These are phyloP conservation scores for Sylvia atricapilla DNA, from an alignment of 2,113 vertebrate species.

Conservation along the genomic window DNA sequence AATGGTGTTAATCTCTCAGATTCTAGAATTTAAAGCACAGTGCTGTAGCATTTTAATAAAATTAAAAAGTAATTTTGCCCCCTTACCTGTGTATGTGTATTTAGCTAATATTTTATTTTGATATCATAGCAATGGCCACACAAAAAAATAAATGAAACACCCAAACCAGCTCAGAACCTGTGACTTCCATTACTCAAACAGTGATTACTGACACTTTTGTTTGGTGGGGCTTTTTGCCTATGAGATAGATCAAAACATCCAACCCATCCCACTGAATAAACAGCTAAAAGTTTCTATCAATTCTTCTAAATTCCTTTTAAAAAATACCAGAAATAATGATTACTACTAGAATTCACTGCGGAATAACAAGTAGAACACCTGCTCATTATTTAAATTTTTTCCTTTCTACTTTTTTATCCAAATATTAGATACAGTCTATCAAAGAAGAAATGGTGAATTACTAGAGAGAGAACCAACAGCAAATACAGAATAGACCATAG, in stretches of 20 bases:
- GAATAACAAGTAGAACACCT: background rate
- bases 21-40: conserved; percentile 28
- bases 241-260: background rate
- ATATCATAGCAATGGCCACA: background rate
- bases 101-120: conserved; percentile 22
- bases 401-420: background rate
- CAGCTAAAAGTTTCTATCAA: background rate
- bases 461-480: background rate
- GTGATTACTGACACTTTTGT: background rate
- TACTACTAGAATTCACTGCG: background rate
- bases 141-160: background rate
- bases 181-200: background rate
- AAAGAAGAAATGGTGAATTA: background rate
- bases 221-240: background rate
- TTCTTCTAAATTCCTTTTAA: background rate
- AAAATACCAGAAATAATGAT: background rate
- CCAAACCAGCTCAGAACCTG: background rate
- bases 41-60: conserved; percentile 39
- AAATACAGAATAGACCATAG: background rate
- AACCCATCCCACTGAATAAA: background rate
- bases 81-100: background rate
- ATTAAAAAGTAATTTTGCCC: background rate
- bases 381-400: background rate
- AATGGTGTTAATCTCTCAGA: conserved; percentile 58
- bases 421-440: background rate